Conservation (phyloP, 2,888 invertebrate genomes). For the Dione vanillae region DNA sequence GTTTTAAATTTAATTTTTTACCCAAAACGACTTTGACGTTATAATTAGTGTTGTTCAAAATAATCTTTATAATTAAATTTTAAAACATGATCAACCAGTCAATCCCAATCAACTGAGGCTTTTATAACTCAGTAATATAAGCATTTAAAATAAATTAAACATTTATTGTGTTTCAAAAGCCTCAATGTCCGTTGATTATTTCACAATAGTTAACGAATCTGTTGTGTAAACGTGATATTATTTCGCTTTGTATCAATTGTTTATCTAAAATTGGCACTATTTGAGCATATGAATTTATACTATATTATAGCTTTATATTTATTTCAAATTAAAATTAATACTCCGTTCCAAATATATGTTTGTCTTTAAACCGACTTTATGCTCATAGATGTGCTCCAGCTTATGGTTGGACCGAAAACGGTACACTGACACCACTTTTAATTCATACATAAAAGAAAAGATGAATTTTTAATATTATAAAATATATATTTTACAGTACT, state of each 20-base stretch:
- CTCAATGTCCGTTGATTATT: background rate
- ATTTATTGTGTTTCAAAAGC: too few species aligned
- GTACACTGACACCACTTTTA: conserved; percentile 22
- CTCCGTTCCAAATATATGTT: conserved; percentile 1
- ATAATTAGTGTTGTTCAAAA: too few species aligned
- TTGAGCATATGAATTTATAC: too few species aligned
- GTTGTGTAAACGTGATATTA: background rate
- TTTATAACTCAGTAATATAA: too few species aligned
- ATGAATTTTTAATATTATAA: conserved; percentile 18
- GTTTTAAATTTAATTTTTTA: too few species aligned
- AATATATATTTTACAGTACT: background rate
- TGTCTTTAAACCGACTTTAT: background rate
- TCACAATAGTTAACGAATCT: background rate
- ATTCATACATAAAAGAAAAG: background rate
- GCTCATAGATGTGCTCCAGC: conserved; percentile 2
- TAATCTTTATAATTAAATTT: too few species aligned
- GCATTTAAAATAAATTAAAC: too few species aligned
- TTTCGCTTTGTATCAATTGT: background rate
- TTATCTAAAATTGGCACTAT: background rate
- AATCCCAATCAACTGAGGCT: too few species aligned
- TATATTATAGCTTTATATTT: too few species aligned
- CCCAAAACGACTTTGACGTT: too few species aligned
- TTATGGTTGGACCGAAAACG: conserved; percentile 21
- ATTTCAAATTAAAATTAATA: too few species aligned
- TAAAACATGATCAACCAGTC: too few species aligned